Percentiles rank a stretch among this genome's conserved stretches.
These are phyloP conservation scores for Aix galericulata DNA, from an alignment of 2,113 vertebrate genomes.

Conservation along the genomic window DNA sequence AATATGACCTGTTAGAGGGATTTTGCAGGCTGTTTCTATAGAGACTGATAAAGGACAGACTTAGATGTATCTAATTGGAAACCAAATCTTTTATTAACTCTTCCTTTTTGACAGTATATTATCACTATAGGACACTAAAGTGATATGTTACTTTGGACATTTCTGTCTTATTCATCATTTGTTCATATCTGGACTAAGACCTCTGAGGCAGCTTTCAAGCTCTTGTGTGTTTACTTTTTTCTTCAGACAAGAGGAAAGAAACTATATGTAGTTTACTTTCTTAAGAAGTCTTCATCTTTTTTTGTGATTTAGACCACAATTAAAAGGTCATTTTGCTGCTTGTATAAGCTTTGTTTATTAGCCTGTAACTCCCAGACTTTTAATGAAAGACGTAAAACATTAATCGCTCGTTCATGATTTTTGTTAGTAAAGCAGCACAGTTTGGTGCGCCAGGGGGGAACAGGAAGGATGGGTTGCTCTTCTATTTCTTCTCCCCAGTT, in stretches of 20 bases:
- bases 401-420: background rate
- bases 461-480: background rate
- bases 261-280: conserved; percentile 9
- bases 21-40: conserved; percentile 70
- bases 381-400: background rate
- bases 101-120: conserved; percentile 9
- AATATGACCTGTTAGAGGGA: conserved; percentile 67
- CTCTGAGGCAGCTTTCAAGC: background rate
- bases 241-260: conserved; percentile 13
- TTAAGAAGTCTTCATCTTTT: background rate
- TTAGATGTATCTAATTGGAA: conserved; percentile 60
- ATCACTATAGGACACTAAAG: background rate
- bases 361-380: background rate
- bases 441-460: background rate
- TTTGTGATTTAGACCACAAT: background rate
- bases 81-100: conserved; percentile 44
- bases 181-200: background rate
- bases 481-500: background rate
- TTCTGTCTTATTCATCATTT: conserved; percentile 38
- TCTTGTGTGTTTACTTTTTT: conserved; percentile 21
- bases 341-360: background rate
- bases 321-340: background rate
- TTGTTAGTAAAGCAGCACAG: background rate
- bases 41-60: conserved; percentile 56
- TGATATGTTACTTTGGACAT: background rate